These are phyloP conservation scores for Dysmachus trigonus DNA, from an alignment of 2,888 invertebrate species.

Conservation along the genomic window DNA sequence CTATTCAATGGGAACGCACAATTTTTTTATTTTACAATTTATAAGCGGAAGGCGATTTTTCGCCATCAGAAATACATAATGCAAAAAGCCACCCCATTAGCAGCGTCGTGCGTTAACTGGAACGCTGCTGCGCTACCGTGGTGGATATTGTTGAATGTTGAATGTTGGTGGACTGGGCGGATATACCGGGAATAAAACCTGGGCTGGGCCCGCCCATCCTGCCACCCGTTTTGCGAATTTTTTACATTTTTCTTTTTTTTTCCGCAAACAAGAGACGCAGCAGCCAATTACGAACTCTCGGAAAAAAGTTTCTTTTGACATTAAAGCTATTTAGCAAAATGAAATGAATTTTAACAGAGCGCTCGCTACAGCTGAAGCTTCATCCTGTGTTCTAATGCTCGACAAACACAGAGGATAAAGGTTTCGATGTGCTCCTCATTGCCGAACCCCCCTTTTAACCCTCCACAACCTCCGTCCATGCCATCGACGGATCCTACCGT, in stretches of 20 bases:
- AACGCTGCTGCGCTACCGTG: conserved; percentile 42
- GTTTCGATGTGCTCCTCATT: conserved; percentile 40
- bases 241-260: no score
- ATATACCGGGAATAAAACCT: neutral
- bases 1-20: conserved; percentile 36
- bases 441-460: neutral
- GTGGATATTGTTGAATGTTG: conserved; percentile 37
- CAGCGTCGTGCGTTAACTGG: conserved; percentile 48
- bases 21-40: conserved; percentile 43
- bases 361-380: conserved; percentile 33
- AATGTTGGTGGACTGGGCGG: neutral
- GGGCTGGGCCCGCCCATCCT: neutral
- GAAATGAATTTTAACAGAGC: conserved; percentile 47
- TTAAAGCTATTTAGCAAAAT: conserved; percentile 48
- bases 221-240: conserved; percentile 9
- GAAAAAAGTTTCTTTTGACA: conserved; percentile 47
- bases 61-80: conserved; percentile 42
- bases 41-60: conserved; percentile 44
- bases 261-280: conserved; percentile 47
- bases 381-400: conserved; percentile 39
- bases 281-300: conserved; percentile 48
- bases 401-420: conserved; percentile 45
- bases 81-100: conserved; percentile 34
- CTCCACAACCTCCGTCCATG: no score
- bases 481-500: neutral